Percentiles rank a stretch among this genome's conserved stretches.
Evolutionary conservation across 2,888 invertebrate species (phyloP).

Genomic region (Ligdia adustata): DNA sequence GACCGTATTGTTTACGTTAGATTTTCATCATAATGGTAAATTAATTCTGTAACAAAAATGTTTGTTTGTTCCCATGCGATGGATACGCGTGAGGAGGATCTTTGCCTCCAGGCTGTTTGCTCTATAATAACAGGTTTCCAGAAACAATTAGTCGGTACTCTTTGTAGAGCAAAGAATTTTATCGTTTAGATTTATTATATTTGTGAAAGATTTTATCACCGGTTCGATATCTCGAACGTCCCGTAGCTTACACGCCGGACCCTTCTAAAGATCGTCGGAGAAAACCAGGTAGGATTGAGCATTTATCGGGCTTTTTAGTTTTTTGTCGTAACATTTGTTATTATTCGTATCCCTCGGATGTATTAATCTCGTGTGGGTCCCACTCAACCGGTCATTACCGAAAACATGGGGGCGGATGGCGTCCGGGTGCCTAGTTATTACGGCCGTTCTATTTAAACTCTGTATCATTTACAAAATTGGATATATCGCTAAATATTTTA

Average conservation of each 20-base stretch:
- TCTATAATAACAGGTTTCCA: conserved; percentile 72
- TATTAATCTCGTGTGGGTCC: conserved; percentile 80
- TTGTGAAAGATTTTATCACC: conserved; percentile 75
- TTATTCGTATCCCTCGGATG: conserved; percentile 76
- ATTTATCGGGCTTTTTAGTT: conserved; percentile 78
- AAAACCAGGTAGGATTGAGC: conserved; percentile 74
- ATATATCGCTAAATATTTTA: conserved; percentile 83
- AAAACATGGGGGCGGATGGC: conserved; percentile 80
- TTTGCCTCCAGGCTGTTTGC: conserved; percentile 53
- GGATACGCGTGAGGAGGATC: conserved; percentile 35
- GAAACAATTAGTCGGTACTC: conserved; percentile 74
- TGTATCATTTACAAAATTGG: conserved; percentile 80
- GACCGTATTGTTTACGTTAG: conserved; percentile 43
- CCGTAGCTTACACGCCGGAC: conserved; percentile 29
- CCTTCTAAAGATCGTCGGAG: conserved; percentile 51
- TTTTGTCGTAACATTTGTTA: conserved; percentile 78
- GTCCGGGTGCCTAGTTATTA: conserved; percentile 81
- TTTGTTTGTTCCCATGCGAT: conserved; percentile 50
- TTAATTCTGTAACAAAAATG: conserved; percentile 39
- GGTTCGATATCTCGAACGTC: conserved; percentile 53
- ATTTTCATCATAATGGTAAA: conserved; percentile 43
- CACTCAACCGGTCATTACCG: conserved; percentile 76
- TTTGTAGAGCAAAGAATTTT: conserved; percentile 71
- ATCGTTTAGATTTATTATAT: conserved; percentile 80
- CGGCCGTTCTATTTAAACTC: conserved; percentile 77